Percentiles rank a stretch among this genome's conserved stretches.
Evolutionary conservation across 2,113 vertebrate species (phyloP).

Genomic region (Corvus cornix): DNA sequence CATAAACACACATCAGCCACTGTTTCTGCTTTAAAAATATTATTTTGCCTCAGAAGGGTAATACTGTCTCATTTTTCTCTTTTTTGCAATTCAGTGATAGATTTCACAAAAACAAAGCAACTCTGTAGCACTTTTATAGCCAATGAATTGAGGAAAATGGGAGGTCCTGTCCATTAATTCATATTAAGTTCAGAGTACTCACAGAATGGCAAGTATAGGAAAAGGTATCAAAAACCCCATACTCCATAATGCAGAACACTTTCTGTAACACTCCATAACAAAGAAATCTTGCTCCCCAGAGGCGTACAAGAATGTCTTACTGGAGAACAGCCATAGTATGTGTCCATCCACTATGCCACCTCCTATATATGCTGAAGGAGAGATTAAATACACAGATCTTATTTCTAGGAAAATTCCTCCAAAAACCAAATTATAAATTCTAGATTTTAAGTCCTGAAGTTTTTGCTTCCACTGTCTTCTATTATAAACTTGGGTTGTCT

Average conservation of each 20-base stretch:
- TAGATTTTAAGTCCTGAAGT: background rate
- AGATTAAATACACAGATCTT: background rate
- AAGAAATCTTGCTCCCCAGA: background rate
- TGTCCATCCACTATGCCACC: background rate
- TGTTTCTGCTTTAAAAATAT: conserved; percentile 28
- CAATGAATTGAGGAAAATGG: conserved; percentile 62
- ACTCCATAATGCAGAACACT: background rate
- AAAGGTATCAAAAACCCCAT: background rate
- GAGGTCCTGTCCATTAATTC: conserved; percentile 52
- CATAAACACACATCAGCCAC: conserved; percentile 43
- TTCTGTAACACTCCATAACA: background rate
- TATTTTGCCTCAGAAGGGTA: background rate
- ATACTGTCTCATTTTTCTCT: conserved; percentile 28
- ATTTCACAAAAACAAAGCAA: conserved; percentile 54
- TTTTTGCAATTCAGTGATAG: conserved; percentile 27
- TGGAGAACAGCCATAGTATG: background rate
- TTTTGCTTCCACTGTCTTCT: background rate
- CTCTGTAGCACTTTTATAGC: conserved; percentile 23
- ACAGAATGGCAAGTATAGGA: background rate
- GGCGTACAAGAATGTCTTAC: background rate
- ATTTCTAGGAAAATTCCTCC: background rate
- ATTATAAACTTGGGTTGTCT: background rate
- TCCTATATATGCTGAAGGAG: background rate
- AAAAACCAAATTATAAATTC: background rate
- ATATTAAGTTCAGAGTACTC: conserved; percentile 18